Evolutionary conservation across 2,797 vertebrate genomes (phyloP), one percentile per base, ranked within the genome.

Genomic region (Sebastes diploproa): DNA sequence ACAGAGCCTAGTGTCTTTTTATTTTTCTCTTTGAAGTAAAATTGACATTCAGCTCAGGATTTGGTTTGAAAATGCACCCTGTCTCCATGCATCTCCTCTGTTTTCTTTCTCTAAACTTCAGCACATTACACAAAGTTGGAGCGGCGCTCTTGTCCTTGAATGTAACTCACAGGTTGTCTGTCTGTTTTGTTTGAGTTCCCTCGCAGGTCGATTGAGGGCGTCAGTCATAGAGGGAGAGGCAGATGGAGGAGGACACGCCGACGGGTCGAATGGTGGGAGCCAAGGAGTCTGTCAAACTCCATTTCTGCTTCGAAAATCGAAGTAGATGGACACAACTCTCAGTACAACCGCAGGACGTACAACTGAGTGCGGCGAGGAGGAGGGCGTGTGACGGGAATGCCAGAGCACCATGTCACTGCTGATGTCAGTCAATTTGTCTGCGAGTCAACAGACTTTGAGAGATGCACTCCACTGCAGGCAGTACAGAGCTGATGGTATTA

Each of bases 1-100:
- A 91, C 89, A 82, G n/a, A 90, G 78, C 83, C 77, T 63, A 29
- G 54, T 72, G 81, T 84, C 86, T 90, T 87, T 76, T 77, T 59
- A 54, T 81, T 81, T 85, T 71, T 83, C 78, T 80, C 91, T 94
- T 93, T 95, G 89, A 94, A 93, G 89, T 78, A 80, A 80, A 81
- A 86, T 92, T 92, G 90, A 93, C 86, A 94, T 94, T 92, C 91
- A 89, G 91, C 81, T 88, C 88, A 86, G 77, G 82, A 62, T 83
- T 81, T 66, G 34, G 76, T 79, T 81, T 81, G 63, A 83, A 90
- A 90, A 73, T 13, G 77, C 85, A 75, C 68, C 68, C 55, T 29
- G 66, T 66, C 80, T 84, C 20, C 73, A 4, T 50, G 46, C 10
- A 82, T 65, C 60, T 50, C 78, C 34, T 70, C 66, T 81, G 68